Evolutionary conservation across 2,113 vertebrate genomes (phyloP).

Genomic region (Cyanistes caeruleus): DNA sequence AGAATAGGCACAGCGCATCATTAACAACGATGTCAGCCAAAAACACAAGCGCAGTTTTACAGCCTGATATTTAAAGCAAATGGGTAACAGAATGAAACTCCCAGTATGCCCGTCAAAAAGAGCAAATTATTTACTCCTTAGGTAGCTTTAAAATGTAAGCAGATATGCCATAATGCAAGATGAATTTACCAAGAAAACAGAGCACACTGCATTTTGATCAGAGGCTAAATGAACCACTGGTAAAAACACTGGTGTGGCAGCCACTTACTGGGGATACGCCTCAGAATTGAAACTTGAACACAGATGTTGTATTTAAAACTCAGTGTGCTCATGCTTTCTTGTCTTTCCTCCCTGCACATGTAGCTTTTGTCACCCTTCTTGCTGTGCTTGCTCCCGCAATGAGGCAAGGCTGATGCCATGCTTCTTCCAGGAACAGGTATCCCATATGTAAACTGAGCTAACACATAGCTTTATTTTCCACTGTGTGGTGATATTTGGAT

Average conservation of each 20-base stretch:
- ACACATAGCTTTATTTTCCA: not conserved
- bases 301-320: not conserved
- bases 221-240: not conserved
- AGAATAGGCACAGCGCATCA: conserved; percentile 27
- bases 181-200: not conserved
- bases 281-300: not conserved
- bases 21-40: conserved; percentile 20
- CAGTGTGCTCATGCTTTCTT: not conserved
- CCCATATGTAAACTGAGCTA: not conserved
- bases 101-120: not conserved
- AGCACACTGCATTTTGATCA: not conserved
- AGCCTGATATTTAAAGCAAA: conserved; percentile 41
- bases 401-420: not conserved
- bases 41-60: not conserved
- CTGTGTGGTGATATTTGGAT: not conserved
- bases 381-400: not conserved
- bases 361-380: not conserved
- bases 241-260: not conserved
- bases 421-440: not conserved
- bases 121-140: conserved; percentile 35
- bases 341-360: not conserved
- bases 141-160: conserved; percentile 25
- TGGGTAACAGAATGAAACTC: conserved; percentile 47
- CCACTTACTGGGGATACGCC: fast-evolving
- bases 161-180: not conserved